Conservation (phyloP, 1,140 invertebrate genomes). For the Scaptomyza pallida region DNA sequence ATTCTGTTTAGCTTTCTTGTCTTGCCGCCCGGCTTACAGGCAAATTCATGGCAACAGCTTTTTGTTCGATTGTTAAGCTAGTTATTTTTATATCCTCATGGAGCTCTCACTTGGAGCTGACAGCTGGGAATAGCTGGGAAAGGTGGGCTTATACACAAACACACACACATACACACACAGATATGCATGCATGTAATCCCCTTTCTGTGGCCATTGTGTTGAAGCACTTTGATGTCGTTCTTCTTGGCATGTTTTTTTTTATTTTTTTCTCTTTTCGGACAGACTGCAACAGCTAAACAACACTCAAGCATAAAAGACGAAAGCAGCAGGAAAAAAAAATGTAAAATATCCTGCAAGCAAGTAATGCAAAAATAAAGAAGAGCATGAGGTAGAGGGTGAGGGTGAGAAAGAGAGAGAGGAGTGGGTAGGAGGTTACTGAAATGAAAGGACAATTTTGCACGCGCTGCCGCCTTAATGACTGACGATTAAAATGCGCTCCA, state of each 20-base stretch:
- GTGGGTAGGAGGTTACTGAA: constrained; percentile 29
- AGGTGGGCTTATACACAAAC: too few relatives aligned
- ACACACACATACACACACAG: too few relatives aligned
- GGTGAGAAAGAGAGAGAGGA: not conserved
- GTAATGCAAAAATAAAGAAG: not conserved
- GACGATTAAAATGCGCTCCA: constrained; percentile 72
- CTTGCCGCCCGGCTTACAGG: not conserved
- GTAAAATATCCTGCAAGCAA: constrained; percentile 20
- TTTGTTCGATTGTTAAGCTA: constrained; percentile 2
- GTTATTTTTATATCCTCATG: not conserved
- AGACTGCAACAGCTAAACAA: constrained; percentile 43
- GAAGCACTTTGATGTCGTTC: constrained; percentile 45
- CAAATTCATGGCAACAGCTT: not conserved
- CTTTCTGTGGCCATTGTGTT: constrained; percentile 27
- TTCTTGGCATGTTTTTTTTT: too few relatives aligned
- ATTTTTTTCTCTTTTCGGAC: constrained; percentile 15
- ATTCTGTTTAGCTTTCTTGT: not conserved
- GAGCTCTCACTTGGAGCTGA: not conserved
- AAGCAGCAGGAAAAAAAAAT: constrained; percentile 9
- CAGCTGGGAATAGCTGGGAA: too few relatives aligned
- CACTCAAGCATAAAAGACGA: constrained; percentile 12
- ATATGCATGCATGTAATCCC: not conserved
- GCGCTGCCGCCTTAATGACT: constrained; percentile 68
- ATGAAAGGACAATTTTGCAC: constrained; percentile 65
- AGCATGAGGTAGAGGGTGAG: too few relatives aligned